Evolutionary conservation across 2,888 invertebrate species (phyloP).

Genomic region (Lycocerus yunnanus): DNA sequence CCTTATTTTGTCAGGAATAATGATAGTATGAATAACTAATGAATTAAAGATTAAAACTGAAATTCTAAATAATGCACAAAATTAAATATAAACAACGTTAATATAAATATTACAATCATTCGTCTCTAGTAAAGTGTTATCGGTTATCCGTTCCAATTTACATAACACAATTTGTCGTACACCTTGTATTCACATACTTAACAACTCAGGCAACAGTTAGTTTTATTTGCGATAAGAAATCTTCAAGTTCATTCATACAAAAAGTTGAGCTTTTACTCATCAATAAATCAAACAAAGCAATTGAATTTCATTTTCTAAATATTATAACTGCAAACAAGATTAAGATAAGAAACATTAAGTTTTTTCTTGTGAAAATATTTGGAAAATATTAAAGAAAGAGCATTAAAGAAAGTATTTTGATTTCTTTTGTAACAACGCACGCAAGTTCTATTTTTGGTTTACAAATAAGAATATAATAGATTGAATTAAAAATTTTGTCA

Average conservation of each 20-base stretch:
- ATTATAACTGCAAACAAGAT: not conserved
- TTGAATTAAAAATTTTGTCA: too few relatives aligned
- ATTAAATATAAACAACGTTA: not conserved
- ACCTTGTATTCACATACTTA: slow-evolving; percentile 34
- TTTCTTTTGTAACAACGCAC: not conserved
- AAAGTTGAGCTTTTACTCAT: slow-evolving; percentile 15
- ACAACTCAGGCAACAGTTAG: slow-evolving; percentile 31
- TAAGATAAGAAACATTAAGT: not conserved
- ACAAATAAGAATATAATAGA: too few relatives aligned
- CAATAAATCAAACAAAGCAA: slow-evolving; percentile 11
- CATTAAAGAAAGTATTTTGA: not conserved
- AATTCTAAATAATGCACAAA: not conserved
- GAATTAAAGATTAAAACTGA: not conserved
- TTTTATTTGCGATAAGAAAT: slow-evolving; percentile 33
- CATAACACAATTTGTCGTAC: slow-evolving; percentile 37
- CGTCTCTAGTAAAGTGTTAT: slow-evolving; percentile 32
- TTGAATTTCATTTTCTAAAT: not conserved
- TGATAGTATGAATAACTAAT: not conserved
- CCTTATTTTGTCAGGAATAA: not conserved
- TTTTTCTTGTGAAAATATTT: not conserved
- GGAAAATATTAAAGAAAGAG: not conserved
- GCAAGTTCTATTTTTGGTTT: not conserved
- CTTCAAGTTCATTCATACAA: slow-evolving; percentile 10
- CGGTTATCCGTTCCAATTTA: slow-evolving; percentile 37
- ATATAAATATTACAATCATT: slow-evolving; percentile 7